Base-by-base conservation (phyloP, 2,888 invertebrate species). In the Merodon equestris region DNA sequence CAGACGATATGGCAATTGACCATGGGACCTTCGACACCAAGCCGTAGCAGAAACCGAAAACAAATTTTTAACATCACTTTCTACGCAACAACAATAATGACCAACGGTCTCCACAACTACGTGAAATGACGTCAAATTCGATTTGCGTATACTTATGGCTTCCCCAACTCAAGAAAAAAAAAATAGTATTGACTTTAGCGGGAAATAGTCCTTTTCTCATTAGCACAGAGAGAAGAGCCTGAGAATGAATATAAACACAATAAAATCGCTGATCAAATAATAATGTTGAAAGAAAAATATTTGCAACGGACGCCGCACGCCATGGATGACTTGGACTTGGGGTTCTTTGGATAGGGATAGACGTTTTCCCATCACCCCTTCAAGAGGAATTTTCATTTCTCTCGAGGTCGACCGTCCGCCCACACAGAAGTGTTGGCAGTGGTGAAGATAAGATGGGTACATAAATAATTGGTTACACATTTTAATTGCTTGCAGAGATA, bases 401-500 rank as follows among this genome's bases (percentile, higher is more conserved):
- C n/a, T n/a, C n/a, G n/a, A n/a, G n/a, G n/a, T n/a, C n/a, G n/a
- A n/a, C n/a, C n/a, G n/a, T n/a, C n/a, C n/a, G n/a, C n/a, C 56
- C 19, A 9, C 19, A 34, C 45, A 15, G 17, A 17, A 13, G 42
- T 47, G 57, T 51, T n/a, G n/a, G n/a, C n/a, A n/a, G n/a, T n/a
- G n/a, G n/a, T n/a, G n/a, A n/a, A n/a, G n/a, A n/a, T n/a, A n/a
- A n/a, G n/a, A n/a, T 61, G 74, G 42, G 42, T 68, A 45, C 38
- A 68, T 44, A 74, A 74, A 74, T 60, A 68, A 61, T 61, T 68
- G 54, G 61, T 74, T 57, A 61, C 61, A 68, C 61, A 50, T 74
- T 70, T 70, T 70, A 70, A 75, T 75, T 75, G 75, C 58, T 64
- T n/a, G n/a, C n/a, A n/a, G n/a, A n/a, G 58, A 53, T 15, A 51